Evolutionary conservation across 2,113 vertebrate genomes (phyloP), one percentile per base, ranked within the genome.

Genomic region (Podiceps cristatus): DNA sequence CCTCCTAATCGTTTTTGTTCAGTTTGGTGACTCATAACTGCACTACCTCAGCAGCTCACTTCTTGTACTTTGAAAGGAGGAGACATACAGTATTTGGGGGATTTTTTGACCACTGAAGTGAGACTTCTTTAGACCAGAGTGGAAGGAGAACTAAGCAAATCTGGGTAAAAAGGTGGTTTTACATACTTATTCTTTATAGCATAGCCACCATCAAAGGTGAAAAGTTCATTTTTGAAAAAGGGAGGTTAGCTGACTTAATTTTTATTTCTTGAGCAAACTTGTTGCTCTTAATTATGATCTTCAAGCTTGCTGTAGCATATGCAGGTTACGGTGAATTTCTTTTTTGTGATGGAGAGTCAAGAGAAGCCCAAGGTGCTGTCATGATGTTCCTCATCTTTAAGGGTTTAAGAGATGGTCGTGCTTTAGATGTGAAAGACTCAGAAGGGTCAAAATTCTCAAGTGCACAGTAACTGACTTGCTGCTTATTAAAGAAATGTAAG

Each of bases 81-180:
- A 28, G 24, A 6, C 0, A 1, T 24, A 7, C 0, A 0, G 27
- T 53, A 1, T 50, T 55, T 59, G 31, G 50, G 33, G 18, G 35
- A 49, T 13, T 55, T 53, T 83, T 55, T 77, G 8, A 4, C 90
- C 18, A 2, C 24, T 62, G 0, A 49, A 67, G 18, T 33, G 49
- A 64, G n/a, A 42, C 1, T 2, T 69, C 40, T 89, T 88, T 42
- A 62, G 37, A 27, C 11, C 49, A 50, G 33, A 45, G 35, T 66
- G 62, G 12, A 53, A 56, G 37, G 24, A 78, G 40, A 23, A 17
- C 44, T 52, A 14, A 31, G 29, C 12, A 69, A 63, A 85, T 78
- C 52, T 53, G 11, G 10, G 23, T 81, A 2, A 3, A n/a, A 63
- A 67, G 20, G 11, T 71, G 47, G 56, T n/a, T 91, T 67, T 86